Conservation (phyloP, 2,888 invertebrate genomes). For the Marasmarcha lunaedactyla region DNA sequence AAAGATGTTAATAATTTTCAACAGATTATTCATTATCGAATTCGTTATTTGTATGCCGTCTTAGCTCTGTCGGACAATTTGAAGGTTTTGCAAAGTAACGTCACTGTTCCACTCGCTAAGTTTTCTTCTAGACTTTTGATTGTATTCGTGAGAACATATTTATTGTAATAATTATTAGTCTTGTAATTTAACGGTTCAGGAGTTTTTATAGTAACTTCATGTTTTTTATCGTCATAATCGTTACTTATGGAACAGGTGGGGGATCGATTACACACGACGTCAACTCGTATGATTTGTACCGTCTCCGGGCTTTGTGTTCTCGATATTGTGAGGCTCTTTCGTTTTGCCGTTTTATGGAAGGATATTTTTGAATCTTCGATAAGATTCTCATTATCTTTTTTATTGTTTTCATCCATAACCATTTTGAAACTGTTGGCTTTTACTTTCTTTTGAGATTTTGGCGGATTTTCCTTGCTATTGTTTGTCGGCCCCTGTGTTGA, state of each 20-base stretch:
- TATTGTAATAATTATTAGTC: slow-evolving; percentile 34
- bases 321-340: slow-evolving; percentile 57
- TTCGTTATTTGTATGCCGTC: too few species aligned
- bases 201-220: slow-evolving; percentile 6
- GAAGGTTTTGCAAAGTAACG: slow-evolving; percentile 57
- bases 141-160: slow-evolving; percentile 50
- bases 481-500: slow-evolving; percentile 29
- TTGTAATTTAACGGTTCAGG: slow-evolving; percentile 21
- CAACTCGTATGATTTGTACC: slow-evolving; percentile 59
- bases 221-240: slow-evolving; percentile 29
- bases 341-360: slow-evolving; percentile 39
- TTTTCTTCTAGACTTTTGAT: slow-evolving; percentile 48
- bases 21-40: too few species aligned
- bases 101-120: slow-evolving; percentile 49
- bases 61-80: slow-evolving; percentile 37
- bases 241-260: slow-evolving; percentile 24
- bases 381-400: slow-evolving; percentile 17
- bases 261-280: slow-evolving; percentile 50
- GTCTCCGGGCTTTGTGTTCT: slow-evolving; percentile 57
- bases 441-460: slow-evolving; percentile 20
- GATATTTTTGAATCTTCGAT: slow-evolving; percentile 36
- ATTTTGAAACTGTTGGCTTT: slow-evolving; percentile 23
- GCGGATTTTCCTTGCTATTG: slow-evolving; percentile 12
- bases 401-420: slow-evolving; percentile 19
- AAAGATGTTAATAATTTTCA: too few species aligned